A percentile compares a stretch with the other conserved stretches of the same genome.
phyloP scores from a whole-genome alignment of 1,140 invertebrate genomes.

The Trichonephila inaurata region DNA sequence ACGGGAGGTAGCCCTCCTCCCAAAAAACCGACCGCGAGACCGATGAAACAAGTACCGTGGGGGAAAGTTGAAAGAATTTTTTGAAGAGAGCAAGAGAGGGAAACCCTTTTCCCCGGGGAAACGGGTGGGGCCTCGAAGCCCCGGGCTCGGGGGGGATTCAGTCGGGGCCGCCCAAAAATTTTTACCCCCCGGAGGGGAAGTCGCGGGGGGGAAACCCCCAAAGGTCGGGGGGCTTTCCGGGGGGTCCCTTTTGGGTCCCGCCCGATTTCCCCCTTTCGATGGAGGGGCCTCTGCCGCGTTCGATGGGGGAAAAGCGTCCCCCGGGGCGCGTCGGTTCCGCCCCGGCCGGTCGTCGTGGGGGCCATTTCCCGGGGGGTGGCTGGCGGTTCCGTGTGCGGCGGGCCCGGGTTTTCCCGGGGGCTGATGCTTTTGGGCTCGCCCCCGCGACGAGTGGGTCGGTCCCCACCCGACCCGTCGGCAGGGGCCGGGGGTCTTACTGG shows the following conservation, averaged over 20 bases:
- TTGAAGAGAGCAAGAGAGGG: constrained; percentile 92
- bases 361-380: no score
- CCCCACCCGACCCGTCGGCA: not conserved
- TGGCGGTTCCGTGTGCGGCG: no score
- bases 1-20: constrained; percentile 91
- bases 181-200: not conserved
- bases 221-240: no score
- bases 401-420: no score
- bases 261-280: no score
- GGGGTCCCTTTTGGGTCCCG: no score
- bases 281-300: no score
- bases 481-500: no score
- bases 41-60: constrained; percentile 85
- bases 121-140: constrained; percentile 82
- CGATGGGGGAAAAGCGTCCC: no score
- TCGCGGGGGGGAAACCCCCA: not conserved
- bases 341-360: no score
- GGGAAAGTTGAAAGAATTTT: constrained; percentile 95
- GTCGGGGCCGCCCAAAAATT: not conserved
- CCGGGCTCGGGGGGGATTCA: not conserved
- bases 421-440: no score
- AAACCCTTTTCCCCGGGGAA: constrained; percentile 87
- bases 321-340: no score
- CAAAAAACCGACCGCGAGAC: constrained; percentile 92
- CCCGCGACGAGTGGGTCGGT: constrained; percentile 61